These are phyloP conservation scores for Limanda limanda DNA, from an alignment of 2,113 vertebrate species.

Conservation along the genomic window DNA sequence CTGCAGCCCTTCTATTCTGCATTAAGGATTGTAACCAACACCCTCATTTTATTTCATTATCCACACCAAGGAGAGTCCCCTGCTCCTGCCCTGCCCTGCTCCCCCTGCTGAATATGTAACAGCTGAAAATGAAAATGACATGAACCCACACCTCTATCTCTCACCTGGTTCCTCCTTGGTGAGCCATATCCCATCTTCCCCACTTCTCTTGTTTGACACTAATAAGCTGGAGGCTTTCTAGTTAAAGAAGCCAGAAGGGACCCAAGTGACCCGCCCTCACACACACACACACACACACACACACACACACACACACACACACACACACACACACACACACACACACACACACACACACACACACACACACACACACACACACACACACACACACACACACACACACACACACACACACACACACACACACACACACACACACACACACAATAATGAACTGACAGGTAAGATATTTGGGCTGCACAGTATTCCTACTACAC, in stretches of 20 bases:
- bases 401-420: not conserved
- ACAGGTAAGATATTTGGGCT: not conserved
- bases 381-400: not conserved
- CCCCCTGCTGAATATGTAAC: constrained; percentile 48
- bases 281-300: not conserved
- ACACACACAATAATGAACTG: not conserved
- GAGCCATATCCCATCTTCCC: constrained; percentile 15
- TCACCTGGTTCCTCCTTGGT: constrained; percentile 25
- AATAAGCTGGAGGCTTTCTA: constrained; percentile 36
- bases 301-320: not conserved
- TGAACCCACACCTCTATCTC: constrained; percentile 27
- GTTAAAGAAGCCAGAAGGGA: constrained; percentile 21
- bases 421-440: not conserved
- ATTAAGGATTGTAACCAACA: constrained; percentile 16
- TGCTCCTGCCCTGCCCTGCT: constrained; percentile 6
- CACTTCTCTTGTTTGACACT: constrained; percentile 40
- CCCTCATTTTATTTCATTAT: constrained; percentile 25
- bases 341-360: not conserved
- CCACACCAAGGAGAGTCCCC: not conserved
- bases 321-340: not conserved
- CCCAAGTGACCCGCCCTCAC: not conserved
- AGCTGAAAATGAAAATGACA: constrained; percentile 40
- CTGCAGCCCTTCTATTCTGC: constrained; percentile 1
- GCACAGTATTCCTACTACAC: not conserved
- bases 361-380: too few relatives aligned